Evolutionary conservation across 2,888 invertebrate species (phyloP).

Genomic region (Andrena fulva): DNA sequence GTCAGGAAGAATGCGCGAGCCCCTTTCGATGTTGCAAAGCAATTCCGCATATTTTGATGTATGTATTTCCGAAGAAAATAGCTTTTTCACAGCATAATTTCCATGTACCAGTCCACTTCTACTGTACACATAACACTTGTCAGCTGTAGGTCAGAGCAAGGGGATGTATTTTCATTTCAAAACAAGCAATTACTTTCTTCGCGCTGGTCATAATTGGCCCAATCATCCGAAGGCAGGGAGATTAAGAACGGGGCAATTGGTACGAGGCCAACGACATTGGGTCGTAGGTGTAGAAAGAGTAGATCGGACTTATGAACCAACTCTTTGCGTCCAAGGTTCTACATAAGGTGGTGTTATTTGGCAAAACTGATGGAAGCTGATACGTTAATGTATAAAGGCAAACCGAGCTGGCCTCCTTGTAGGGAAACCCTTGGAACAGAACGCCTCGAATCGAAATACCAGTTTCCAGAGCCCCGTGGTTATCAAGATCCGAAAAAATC

Average conservation of each 20-base stretch:
- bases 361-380: neutral
- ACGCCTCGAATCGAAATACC: conserved; percentile 49
- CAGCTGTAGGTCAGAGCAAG: no score
- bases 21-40: no score
- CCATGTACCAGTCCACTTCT: no score
- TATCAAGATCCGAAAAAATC: conserved; percentile 64
- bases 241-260: neutral
- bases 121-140: no score
- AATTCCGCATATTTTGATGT: no score
- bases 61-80: no score
- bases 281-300: no score
- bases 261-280: no score
- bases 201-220: conserved; percentile 20
- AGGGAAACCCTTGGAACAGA: conserved; percentile 25
- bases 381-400: neutral
- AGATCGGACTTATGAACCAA: neutral
- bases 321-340: no score
- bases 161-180: conserved; percentile 20
- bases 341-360: neutral
- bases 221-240: conserved; percentile 7
- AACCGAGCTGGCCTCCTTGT: neutral
- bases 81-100: no score
- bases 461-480: conserved; percentile 33
- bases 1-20: no score
- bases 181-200: conserved; percentile 4